Conservation (phyloP, 2,113 vertebrate species). For the Phrynosoma blainvillii region DNA sequence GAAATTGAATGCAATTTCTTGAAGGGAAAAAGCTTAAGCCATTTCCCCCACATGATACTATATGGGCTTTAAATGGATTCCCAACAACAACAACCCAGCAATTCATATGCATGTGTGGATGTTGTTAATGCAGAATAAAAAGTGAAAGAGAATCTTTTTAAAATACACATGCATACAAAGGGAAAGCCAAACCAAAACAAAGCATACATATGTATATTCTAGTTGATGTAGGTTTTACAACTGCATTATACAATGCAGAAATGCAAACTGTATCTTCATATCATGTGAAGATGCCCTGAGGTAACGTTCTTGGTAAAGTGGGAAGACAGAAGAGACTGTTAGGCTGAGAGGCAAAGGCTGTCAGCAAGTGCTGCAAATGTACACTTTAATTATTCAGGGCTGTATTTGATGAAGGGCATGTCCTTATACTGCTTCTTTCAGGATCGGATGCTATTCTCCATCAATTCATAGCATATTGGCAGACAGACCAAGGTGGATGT, state of each 20-base stretch:
- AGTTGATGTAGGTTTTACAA: neutral
- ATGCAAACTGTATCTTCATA: neutral
- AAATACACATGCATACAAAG: neutral
- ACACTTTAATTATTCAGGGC: neutral
- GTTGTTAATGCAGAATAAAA: neutral
- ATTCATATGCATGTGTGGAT: neutral
- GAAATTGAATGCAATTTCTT: neutral
- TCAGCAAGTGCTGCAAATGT: neutral
- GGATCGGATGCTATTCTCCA: neutral
- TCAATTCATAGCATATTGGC: neutral
- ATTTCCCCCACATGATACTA: neutral
- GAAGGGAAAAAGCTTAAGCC: neutral
- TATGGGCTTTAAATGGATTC: neutral
- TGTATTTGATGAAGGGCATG: neutral
- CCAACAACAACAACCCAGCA: neutral
- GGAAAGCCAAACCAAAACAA: neutral
- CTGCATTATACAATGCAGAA: neutral
- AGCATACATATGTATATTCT: neutral
- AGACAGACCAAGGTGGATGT: neutral
- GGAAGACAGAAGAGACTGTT: neutral
- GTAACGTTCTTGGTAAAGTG: neutral
- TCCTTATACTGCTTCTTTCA: neutral
- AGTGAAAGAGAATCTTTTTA: neutral
- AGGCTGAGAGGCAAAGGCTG: neutral
- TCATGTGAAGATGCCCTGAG: conserved; percentile 5